Evolutionary conservation across 2,888 invertebrate species (phyloP), one percentile per base, ranked within the genome.

Genomic region (Acronicta alni): DNA sequence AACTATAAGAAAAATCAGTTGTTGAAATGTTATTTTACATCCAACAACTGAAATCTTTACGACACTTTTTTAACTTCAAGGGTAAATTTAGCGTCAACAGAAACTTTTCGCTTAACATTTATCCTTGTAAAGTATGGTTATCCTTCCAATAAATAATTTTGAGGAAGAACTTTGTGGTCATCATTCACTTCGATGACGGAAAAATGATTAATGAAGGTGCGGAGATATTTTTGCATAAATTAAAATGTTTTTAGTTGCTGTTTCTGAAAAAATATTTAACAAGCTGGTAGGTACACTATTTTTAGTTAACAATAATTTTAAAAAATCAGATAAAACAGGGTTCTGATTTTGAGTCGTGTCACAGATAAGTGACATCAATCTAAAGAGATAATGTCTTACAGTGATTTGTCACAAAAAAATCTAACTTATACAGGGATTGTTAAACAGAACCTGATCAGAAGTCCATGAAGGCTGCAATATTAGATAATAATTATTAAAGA

Each of bases 21-120:
- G 38, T 56, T 54, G 38, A 57, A 62, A 39, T 43, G 42, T 58
- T 52, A 41, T 66, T 67, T 66, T 55, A 55, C 41, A 43, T 47
- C 38, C 61, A 62, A 49, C 44, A 49, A 61, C 51, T 46, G 63
- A 65, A 64, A 65, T 56, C 44, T 77, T 68, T 54, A 65, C 45
- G 63, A 57, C 56, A 64, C 55, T 63, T 74, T 72, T 70, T 74
- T 45, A 77, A 77, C 59, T 79, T 70, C 52, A 57, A 64, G 63
- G 52, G 61, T 76, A 69, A 82, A 81, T 81, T 77, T 72, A 51
- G 53, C 66, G 67, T 76, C 72, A 77, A 68, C 42, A 57, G 38
- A 59, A 82, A 79, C 62, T 84, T 79, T 64, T 53, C 32, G 43
- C 66, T 67, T 68, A 67, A 71, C 79, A 77, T 81, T 80, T 76